A percentile compares a stretch with the other conserved stretches of the same genome.
Evolutionary conservation across 2,797 vertebrate genomes (phyloP).

Genomic region (Platyrinchus mystaceus): DNA sequence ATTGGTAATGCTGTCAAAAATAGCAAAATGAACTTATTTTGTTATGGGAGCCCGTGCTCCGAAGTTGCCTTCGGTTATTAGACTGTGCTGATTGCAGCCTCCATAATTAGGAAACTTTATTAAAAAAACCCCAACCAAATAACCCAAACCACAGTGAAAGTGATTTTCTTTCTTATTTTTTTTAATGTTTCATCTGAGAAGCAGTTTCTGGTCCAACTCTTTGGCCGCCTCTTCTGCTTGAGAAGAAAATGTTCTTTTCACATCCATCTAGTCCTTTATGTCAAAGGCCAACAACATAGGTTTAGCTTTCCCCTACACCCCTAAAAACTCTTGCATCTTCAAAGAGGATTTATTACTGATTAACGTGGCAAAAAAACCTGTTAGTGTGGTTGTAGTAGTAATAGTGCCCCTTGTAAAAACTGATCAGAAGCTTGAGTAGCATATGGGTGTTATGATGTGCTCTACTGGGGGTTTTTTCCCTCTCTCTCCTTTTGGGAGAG

Average conservation of each 20-base stretch:
- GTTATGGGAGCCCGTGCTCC: not conserved
- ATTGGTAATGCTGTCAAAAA: not conserved
- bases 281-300: not conserved
- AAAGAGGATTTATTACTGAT: not conserved
- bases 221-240: not conserved
- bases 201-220: fast-evolving
- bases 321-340: not conserved
- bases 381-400: not conserved
- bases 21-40: not conserved
- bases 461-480: not conserved
- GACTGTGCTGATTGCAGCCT: not conserved
- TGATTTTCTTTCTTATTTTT: not conserved
- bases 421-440: not conserved
- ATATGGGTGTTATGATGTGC: fast-evolving
- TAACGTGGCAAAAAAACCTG: not conserved
- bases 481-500: not conserved
- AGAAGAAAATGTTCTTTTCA: not conserved
- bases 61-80: not conserved
- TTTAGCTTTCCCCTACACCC: not conserved
- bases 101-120: not conserved
- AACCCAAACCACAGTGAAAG: not conserved
- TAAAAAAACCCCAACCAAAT: not conserved
- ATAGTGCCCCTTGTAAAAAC: not conserved
- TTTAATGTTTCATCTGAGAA: not conserved
- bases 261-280: not conserved